phyloP scores from a whole-genome alignment of 2,888 invertebrate species.

The Ariolimax columbianus region DNA sequence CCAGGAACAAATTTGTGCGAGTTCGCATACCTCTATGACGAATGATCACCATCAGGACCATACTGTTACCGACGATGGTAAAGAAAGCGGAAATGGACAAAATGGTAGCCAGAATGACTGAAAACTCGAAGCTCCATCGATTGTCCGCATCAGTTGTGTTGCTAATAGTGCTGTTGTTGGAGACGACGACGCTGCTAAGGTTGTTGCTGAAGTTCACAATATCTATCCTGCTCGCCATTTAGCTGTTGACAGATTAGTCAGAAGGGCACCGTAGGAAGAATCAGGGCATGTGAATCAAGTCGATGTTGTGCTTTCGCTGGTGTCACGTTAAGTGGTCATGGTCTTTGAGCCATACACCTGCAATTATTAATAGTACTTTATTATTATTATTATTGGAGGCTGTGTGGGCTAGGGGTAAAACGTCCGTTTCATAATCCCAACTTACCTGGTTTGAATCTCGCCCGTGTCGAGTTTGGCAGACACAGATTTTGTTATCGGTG shows the following conservation, averaged over 20 bases:
- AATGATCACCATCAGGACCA: constrained; percentile 79
- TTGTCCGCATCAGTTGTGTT: background rate
- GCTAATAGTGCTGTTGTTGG: background rate
- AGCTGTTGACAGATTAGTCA: background rate
- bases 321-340: background rate
- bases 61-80: constrained; percentile 78
- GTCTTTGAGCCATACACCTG: background rate
- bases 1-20: constrained; percentile 80
- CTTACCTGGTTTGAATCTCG: too few relatives aligned
- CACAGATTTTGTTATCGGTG: too few relatives aligned
- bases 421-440: too few relatives aligned
- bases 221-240: constrained; percentile 10
- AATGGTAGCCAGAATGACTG: constrained; percentile 53
- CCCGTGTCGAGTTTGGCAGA: too few relatives aligned
- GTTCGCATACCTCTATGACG: constrained; percentile 79
- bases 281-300: background rate
- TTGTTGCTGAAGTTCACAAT: background rate
- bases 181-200: background rate
- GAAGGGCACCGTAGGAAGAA: background rate
- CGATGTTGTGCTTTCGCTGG: background rate
- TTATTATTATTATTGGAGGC: too few relatives aligned
- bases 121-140: constrained; percentile 54
- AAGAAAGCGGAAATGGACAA: constrained; percentile 76
- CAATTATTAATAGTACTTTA: background rate
- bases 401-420: too few relatives aligned